These are phyloP conservation scores for Promerops cafer DNA, from an alignment of 2,113 vertebrate species.

Conservation along the genomic window DNA sequence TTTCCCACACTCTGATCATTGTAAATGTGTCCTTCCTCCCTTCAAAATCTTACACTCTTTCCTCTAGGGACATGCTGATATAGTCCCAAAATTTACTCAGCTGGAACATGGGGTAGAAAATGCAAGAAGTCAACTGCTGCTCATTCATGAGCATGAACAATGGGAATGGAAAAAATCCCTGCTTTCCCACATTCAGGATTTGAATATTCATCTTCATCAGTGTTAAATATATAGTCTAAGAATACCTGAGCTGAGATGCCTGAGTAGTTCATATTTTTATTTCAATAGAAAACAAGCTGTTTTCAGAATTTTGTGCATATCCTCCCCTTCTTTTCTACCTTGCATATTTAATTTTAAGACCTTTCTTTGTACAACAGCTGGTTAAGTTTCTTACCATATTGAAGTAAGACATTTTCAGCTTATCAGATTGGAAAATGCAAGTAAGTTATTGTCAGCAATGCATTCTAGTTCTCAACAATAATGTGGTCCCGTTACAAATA, in stretches of 20 bases:
- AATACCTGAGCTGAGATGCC: not conserved
- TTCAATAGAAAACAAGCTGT: not conserved
- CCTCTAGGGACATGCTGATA: not conserved
- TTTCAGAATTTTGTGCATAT: not conserved
- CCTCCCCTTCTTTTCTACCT: not conserved
- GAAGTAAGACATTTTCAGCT: not conserved
- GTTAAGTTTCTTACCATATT: not conserved
- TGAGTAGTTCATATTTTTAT: not conserved
- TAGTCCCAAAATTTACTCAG: not conserved
- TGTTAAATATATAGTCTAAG: not conserved
- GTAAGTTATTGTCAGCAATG: not conserved
- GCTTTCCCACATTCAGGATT: not conserved
- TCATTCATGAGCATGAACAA: not conserved
- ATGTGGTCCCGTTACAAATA: not conserved
- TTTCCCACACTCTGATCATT: conserved; percentile 39
- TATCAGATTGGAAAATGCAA: not conserved
- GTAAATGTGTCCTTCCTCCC: not conserved
- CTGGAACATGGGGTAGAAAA: not conserved
- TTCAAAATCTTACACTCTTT: conserved; percentile 8
- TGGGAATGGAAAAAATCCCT: not conserved
- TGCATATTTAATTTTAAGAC: not conserved
- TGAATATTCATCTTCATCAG: not conserved
- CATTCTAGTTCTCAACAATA: not conserved
- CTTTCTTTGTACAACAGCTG: not conserved
- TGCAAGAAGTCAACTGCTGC: not conserved